Percentiles rank a stretch among this genome's conserved stretches.
These are phyloP conservation scores for Zophobas morio DNA, from an alignment of 1,140 invertebrate species.

Conservation along the genomic window DNA sequence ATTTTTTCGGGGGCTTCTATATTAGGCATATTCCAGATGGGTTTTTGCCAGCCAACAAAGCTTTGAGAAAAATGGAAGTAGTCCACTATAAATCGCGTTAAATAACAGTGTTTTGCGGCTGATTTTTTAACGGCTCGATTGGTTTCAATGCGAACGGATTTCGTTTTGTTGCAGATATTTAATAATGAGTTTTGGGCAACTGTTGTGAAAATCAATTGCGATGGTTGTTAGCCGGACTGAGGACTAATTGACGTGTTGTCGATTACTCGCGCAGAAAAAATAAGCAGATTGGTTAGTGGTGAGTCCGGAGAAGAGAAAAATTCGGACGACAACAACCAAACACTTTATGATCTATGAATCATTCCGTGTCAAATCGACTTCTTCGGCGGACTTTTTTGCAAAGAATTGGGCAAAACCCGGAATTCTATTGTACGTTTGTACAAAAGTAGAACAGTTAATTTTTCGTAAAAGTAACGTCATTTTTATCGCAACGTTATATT, in stretches of 20 bases:
- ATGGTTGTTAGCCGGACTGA: constrained; percentile 25
- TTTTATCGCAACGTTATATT: too few species aligned
- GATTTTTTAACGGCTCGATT: constrained; percentile 31
- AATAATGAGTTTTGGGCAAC: constrained; percentile 13
- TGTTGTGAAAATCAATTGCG: constrained; percentile 24
- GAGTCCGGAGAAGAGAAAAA: too few species aligned
- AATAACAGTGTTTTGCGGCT: constrained; percentile 34
- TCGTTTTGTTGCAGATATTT: constrained; percentile 29
- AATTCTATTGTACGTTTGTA: too few species aligned
- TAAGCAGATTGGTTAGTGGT: too few species aligned
- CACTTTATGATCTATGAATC: too few species aligned
- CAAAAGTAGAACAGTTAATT: too few species aligned
- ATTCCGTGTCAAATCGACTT: too few species aligned
- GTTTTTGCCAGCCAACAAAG: not conserved
- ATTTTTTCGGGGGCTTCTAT: constrained; percentile 40
- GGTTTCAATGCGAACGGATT: constrained; percentile 21
- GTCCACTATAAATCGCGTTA: constrained; percentile 31
- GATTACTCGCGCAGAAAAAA: not conserved
- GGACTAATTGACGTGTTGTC: constrained; percentile 15
- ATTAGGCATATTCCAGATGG: constrained; percentile 10
- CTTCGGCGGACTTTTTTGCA: too few species aligned
- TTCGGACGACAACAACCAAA: too few species aligned
- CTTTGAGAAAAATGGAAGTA: constrained; percentile 20
- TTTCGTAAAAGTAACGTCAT: too few species aligned
- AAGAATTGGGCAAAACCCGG: too few species aligned